These are phyloP conservation scores for Phortica variegata DNA, from an alignment of 1,140 invertebrate genomes.

Conservation along the genomic window DNA sequence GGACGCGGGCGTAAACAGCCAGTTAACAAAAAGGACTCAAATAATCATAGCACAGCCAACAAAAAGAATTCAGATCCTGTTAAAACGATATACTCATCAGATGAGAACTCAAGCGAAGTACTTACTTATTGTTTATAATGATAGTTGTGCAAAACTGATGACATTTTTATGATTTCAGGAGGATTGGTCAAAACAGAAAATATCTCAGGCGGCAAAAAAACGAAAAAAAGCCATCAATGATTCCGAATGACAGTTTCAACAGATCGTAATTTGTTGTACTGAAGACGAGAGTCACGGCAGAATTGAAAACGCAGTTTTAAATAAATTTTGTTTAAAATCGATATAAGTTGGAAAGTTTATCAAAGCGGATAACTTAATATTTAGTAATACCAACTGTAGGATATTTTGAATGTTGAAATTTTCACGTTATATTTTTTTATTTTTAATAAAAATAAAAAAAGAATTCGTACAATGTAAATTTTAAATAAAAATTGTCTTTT, in stretches of 20 bases:
- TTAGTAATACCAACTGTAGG: conserved; percentile 29
- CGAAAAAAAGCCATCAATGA: conserved; percentile 53
- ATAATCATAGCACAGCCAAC: conserved; percentile 40
- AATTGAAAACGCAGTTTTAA: conserved; percentile 33
- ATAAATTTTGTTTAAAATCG: conserved; percentile 30
- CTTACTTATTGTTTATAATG: background rate
- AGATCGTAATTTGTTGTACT: conserved; percentile 20
- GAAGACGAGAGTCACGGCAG: conserved; percentile 21
- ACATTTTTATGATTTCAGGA: conserved; percentile 28
- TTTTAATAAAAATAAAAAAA: conserved; percentile 36
- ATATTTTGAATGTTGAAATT: conserved; percentile 34
- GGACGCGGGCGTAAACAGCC: conserved; percentile 51
- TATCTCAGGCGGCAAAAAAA: conserved; percentile 45
- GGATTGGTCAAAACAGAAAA: conserved; percentile 53
- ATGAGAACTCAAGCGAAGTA: conserved; percentile 52
- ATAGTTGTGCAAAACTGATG: background rate
- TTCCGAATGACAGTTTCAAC: conserved; percentile 51
- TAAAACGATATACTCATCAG: conserved; percentile 50
- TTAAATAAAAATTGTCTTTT: too few relatives aligned
- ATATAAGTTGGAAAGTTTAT: conserved; percentile 21
- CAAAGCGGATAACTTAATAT: conserved; percentile 17
- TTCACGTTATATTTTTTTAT: conserved; percentile 39
- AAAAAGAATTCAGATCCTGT: conserved; percentile 49
- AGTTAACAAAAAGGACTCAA: conserved; percentile 48
- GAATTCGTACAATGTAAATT: too few relatives aligned